phyloP scores from a whole-genome alignment of 2,888 invertebrate species.

The Drosophila buzzatii region DNA sequence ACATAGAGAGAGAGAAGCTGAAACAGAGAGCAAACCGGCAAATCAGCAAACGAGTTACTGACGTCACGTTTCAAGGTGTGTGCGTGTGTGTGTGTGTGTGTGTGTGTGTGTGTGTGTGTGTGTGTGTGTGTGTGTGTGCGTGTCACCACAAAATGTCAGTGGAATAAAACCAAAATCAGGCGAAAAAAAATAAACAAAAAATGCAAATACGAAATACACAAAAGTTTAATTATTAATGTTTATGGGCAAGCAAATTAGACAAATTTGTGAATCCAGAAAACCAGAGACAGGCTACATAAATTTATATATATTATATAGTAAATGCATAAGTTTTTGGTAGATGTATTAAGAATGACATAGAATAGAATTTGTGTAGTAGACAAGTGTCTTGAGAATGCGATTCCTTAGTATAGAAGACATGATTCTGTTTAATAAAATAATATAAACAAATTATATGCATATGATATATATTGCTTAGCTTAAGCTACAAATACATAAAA shows the following conservation, averaged over 20 bases:
- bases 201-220: constrained; percentile 53
- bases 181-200: constrained; percentile 22
- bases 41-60: constrained; percentile 30
- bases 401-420: no score
- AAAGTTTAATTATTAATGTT: constrained; percentile 33
- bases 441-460: no score
- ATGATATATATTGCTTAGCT: no score
- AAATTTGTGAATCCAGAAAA: not conserved
- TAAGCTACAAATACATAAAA: no score
- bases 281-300: not conserved
- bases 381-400: not conserved
- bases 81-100: constrained; percentile 1
- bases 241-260: constrained; percentile 23
- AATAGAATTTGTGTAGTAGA: no score
- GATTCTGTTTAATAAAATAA: no score
- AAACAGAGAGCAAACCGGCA: not conserved
- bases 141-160: constrained; percentile 41
- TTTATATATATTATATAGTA: not conserved
- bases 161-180: constrained; percentile 55
- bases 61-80: constrained; percentile 34
- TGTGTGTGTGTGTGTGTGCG: constrained; percentile 1
- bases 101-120: constrained; percentile 1
- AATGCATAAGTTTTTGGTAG: not conserved
- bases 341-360: no score
- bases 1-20: not conserved